These are phyloP conservation scores for Pelochelys cantorii DNA, from an alignment of 2,797 vertebrate species.

Conservation along the genomic window DNA sequence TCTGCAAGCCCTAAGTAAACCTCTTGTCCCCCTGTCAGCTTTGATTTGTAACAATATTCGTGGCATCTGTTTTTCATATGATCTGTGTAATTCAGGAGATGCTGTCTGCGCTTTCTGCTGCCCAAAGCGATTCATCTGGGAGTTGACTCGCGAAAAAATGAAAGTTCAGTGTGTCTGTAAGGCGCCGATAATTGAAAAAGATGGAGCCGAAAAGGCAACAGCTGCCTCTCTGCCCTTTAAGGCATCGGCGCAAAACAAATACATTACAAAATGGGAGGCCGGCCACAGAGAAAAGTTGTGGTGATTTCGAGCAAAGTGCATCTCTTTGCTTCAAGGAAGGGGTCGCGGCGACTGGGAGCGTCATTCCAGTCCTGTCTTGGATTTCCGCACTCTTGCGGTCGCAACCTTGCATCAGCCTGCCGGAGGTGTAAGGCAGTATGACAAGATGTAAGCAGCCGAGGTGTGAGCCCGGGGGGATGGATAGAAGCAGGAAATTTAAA, in stretches of 20 bases:
- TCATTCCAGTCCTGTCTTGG: not conserved
- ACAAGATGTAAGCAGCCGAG: not conserved
- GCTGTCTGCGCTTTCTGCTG: constrained; percentile 53
- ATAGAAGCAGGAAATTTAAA: not conserved
- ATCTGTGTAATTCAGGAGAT: constrained; percentile 59
- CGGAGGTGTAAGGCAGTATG: not conserved
- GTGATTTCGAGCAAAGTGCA: not conserved
- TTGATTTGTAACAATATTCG: constrained; percentile 67
- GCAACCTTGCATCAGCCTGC: not conserved
- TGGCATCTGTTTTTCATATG: constrained; percentile 79
- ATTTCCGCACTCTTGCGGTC: not conserved
- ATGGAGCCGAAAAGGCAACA: not conserved
- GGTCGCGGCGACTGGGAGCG: not conserved
- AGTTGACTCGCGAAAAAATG: not conserved
- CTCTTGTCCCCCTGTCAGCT: constrained; percentile 64
- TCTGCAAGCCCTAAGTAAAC: constrained; percentile 54
- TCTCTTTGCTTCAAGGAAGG: accelerated
- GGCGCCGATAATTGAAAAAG: constrained; percentile 2
- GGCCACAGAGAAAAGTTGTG: not conserved
- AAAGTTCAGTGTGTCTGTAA: not conserved
- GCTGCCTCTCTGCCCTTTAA: not conserved
- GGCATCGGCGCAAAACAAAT: not conserved
- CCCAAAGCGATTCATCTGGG: constrained; percentile 59
- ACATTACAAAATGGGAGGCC: not conserved
- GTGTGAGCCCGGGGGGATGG: not conserved